Evolutionary conservation across 2,797 vertebrate genomes (phyloP).

Genomic region (Megalops cyprinoides): DNA sequence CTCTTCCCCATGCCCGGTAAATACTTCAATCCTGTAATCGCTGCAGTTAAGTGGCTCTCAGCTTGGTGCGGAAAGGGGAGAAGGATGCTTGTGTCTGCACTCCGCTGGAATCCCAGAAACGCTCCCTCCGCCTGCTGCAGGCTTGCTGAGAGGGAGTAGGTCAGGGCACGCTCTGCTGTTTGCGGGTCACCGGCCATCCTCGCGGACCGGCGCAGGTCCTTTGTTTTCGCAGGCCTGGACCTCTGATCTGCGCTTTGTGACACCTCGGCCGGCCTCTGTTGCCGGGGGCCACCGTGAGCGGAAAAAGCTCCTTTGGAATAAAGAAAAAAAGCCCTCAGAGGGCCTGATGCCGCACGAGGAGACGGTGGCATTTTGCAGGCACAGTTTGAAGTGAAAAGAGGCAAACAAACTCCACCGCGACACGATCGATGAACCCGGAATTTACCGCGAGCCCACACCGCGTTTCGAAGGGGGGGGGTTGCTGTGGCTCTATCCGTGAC

Average conservation of each 20-base stretch:
- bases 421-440: neutral
- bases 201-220: neutral
- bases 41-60: neutral
- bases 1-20: neutral
- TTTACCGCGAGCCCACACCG: neutral
- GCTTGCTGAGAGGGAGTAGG: neutral
- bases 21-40: neutral
- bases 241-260: slow-evolving; percentile 1
- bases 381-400: neutral
- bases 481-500: neutral
- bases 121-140: neutral
- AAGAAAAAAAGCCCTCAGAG: neutral
- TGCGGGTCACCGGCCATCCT: too few relatives aligned
- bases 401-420: neutral
- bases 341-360: neutral
- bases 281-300: neutral
- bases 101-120: neutral
- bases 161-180: too few relatives aligned
- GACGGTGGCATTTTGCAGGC: neutral
- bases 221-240: neutral
- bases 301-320: neutral
- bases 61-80: neutral
- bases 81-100: neutral
- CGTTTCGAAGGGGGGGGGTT: neutral
- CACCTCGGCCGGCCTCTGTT: neutral